phyloP scores from a whole-genome alignment of 2,888 invertebrate species.

The Nasonovia ribisnigri region DNA sequence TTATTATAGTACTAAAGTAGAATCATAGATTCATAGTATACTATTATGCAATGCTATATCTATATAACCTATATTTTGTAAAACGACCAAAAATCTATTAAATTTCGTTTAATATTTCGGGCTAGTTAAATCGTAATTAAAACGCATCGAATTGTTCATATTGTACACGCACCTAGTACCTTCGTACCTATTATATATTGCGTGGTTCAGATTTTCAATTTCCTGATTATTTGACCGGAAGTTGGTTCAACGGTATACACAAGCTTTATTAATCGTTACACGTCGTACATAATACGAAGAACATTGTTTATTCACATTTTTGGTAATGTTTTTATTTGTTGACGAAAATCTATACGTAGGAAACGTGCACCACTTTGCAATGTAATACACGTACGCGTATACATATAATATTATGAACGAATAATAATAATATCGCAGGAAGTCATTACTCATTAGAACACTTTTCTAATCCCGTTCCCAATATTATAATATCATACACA shows the following conservation, averaged over 20 bases:
- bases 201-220: not conserved
- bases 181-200: not conserved
- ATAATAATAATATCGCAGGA: conserved; percentile 21
- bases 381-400: not conserved
- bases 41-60: not conserved
- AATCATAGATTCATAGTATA: not conserved
- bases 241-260: not conserved
- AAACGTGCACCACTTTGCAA: not conserved
- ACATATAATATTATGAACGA: not conserved
- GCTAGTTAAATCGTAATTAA: conserved; percentile 4
- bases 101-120: not conserved
- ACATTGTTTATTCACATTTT: conserved; percentile 11
- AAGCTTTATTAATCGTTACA: conserved; percentile 40
- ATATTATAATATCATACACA: not conserved
- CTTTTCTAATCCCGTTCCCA: conserved; percentile 12
- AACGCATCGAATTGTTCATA: not conserved
- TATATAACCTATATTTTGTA: not conserved
- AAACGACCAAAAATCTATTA: not conserved
- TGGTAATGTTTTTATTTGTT: conserved; percentile 24
- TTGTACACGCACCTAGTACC: not conserved
- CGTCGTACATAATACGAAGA: not conserved
- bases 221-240: conserved; percentile 31
- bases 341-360: not conserved
- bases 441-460: conserved; percentile 28
- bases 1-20: not conserved